Evolutionary conservation across 1,140 invertebrate species (phyloP), one percentile per base, ranked within the genome.

Genomic region (Plectrocnemia conspersa): DNA sequence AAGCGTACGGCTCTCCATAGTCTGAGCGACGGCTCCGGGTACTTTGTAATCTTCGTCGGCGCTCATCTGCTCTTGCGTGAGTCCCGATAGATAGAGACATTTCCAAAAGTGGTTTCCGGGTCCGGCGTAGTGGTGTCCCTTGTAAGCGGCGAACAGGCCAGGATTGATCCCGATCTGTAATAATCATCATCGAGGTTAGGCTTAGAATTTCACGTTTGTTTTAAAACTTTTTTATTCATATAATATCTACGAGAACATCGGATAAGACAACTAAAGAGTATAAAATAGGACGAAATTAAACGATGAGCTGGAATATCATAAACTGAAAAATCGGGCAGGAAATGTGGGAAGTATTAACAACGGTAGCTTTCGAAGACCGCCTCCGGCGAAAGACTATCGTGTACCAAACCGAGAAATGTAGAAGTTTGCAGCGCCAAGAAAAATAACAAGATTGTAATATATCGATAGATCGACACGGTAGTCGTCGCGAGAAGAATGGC

Each of bases 81-180:
- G 79, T 9, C 93, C 93, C 45, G 92, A 92, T 44, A 97, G 75
- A 74, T 93, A 95, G 50, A 98, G 76, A 74, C 94, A 98, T 79
- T 97, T 97, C 95, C 95, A 98, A 74, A 98, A 97, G 77, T 98
- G 95, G 77, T 98, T 98, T 24, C 94, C 94, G 48, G 93, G 94
- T 44, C 95, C 95, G 38, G 94, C 94, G 78, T 98, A 98, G 73
- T 98, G 94, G 76, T 97, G 94, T 6, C 94, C 93, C 74, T 96
- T 95, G 75, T 94, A 96, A 45, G 94, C 95, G 49, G 94, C 93
- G 76, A 95, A 95, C 61, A 97, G 76, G 2, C 94, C 93, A 32
- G 95, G 95, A 79, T 98, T 97, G 62, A 98, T 97, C 58, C 95
- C 95, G 76, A 98, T 91, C 93, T 97, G 76, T 11, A 70, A 69